Conservation (phyloP, 2,113 vertebrate genomes). For the Daphoenositta chrysoptera region DNA sequence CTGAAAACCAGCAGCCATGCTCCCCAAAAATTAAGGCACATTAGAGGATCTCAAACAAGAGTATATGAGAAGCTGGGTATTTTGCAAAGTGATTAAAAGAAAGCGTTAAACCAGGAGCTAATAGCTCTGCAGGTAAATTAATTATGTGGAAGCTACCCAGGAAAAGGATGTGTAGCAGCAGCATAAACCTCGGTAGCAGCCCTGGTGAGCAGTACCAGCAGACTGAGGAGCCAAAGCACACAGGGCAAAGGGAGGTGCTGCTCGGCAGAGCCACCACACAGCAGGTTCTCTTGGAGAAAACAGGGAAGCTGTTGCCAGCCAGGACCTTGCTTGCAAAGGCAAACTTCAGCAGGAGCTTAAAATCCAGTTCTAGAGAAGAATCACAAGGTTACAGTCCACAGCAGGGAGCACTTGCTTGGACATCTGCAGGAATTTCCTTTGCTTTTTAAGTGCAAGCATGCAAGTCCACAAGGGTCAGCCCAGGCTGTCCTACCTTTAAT, state of each 20-base stretch:
- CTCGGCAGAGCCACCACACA: background rate
- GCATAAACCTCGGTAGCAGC: background rate
- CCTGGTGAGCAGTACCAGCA: fast-evolving
- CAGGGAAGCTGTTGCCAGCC: background rate
- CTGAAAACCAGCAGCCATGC: background rate
- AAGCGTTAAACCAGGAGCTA: background rate
- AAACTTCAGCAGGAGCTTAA: background rate
- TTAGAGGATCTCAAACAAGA: background rate
- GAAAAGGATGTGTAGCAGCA: background rate
- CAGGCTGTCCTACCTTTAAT: background rate
- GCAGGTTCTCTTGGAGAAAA: background rate
- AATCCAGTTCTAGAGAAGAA: background rate
- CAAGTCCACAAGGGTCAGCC: background rate
- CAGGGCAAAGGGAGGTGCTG: background rate
- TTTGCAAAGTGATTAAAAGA: background rate
- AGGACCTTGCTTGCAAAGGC: background rate
- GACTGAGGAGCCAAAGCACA: background rate
- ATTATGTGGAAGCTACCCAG: background rate
- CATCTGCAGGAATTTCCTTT: background rate
- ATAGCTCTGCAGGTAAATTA: background rate
- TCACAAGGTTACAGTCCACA: background rate
- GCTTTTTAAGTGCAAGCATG: background rate
- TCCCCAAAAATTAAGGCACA: background rate
- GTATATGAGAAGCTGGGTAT: background rate
- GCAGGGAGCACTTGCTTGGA: background rate